phyloP scores from a whole-genome alignment of 2,888 invertebrate species.

The Schrankia costaestrigalis region DNA sequence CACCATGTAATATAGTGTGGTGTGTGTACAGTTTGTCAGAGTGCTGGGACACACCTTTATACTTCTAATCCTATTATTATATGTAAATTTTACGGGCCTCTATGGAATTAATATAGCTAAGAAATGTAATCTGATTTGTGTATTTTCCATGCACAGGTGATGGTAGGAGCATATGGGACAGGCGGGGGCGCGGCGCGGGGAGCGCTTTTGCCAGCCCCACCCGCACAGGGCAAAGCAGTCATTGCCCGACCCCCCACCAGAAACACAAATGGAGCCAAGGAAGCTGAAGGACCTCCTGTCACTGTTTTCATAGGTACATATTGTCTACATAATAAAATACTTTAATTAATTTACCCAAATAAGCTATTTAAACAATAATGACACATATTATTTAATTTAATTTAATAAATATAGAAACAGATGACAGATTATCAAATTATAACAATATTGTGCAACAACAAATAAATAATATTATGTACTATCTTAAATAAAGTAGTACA shows the following conservation, averaged over 20 bases:
- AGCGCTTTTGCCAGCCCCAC: slow-evolving; percentile 27
- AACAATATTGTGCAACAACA: too few relatives aligned
- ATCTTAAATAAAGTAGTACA: too few relatives aligned
- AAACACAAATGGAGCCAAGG: slow-evolving; percentile 58
- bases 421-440: too few relatives aligned
- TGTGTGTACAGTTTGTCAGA: too few relatives aligned
- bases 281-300: slow-evolving; percentile 90
- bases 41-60: too few relatives aligned
- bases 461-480: too few relatives aligned
- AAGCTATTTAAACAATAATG: background rate
- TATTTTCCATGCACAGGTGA: slow-evolving; percentile 45
- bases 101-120: too few relatives aligned
- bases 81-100: too few relatives aligned
- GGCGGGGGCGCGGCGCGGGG: slow-evolving; percentile 38
- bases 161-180: slow-evolving; percentile 67
- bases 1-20: too few relatives aligned
- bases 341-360: background rate
- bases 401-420: background rate
- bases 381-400: background rate
- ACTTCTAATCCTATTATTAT: too few relatives aligned
- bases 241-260: slow-evolving; percentile 58
- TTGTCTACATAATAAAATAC: background rate
- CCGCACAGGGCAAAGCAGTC: slow-evolving; percentile 38
- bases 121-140: too few relatives aligned
- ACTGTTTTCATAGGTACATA: slow-evolving; percentile 95